These are phyloP conservation scores for Strix uralensis DNA, from an alignment of 2,113 vertebrate genomes.

Conservation along the genomic window DNA sequence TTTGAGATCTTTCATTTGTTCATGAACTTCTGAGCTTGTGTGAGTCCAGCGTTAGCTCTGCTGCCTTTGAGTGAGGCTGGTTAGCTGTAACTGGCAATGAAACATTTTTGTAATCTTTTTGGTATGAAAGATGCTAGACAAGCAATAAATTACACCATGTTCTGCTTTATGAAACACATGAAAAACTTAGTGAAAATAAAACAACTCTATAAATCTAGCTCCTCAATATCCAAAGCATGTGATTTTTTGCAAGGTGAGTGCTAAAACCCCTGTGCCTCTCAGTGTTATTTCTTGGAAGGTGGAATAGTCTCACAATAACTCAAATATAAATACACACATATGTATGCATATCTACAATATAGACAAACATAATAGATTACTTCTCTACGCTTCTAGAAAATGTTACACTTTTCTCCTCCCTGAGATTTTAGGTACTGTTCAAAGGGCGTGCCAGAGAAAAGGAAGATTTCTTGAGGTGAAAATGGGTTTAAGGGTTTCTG, in stretches of 20 bases:
- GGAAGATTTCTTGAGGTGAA: background rate
- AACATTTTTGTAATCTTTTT: conserved; percentile 34
- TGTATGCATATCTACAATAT: background rate
- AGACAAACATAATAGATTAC: background rate
- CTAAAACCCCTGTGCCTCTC: background rate
- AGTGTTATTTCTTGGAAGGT: background rate
- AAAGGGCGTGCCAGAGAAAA: conserved; percentile 2
- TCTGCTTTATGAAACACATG: conserved; percentile 35
- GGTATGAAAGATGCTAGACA: background rate
- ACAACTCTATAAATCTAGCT: background rate
- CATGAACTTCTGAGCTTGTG: background rate
- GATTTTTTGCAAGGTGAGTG: background rate
- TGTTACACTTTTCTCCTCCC: background rate
- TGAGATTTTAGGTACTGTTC: background rate
- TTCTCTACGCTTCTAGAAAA: background rate
- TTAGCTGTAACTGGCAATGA: conserved; percentile 32
- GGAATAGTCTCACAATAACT: background rate
- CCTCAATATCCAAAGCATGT: background rate
- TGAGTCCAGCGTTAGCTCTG: background rate
- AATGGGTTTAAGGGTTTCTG: background rate
- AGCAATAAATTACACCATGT: conserved; percentile 37
- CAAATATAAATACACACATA: background rate
- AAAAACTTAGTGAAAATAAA: background rate
- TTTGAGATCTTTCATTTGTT: conserved; percentile 25
- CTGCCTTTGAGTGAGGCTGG: background rate